Base-by-base conservation (phyloP, 2,113 vertebrate genomes). In the Hippocampus zosterae region DNA sequence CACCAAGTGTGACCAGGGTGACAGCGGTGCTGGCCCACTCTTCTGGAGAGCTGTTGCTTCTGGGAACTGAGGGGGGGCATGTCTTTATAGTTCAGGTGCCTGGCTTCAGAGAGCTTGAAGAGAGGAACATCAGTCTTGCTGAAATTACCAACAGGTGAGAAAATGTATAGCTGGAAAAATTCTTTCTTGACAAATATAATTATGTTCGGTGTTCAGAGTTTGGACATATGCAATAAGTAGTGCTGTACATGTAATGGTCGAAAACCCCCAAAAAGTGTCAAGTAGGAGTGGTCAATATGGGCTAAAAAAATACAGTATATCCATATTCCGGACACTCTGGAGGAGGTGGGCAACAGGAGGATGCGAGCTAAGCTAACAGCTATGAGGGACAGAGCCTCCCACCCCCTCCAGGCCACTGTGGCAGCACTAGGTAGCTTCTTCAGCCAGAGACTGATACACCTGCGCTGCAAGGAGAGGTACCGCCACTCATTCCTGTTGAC, bases 21-120 rank as follows among this genome's bases (percentile, higher is more conserved):
- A 98, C 96, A 0, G 93, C 95, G 7, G 92, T 97, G 71, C 90
- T 99, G 66, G 89, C 96, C 1, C 96, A 98, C 68, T 98, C 97
- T 27, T 97, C 94, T 0, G 87, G 89, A 1, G 93, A 96, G 57
- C 89, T 94, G 65, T 91, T 99, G 66, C 94, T 96, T 78, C 86
- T 99, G 25, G 97, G 97, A 60, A 98, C 97, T 0, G 97, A 99
- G 85, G 96, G 95, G 0, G 96, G 97, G 62, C 96, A 79, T 2
- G 92, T 98, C 70, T 99, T 98, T 16, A 89, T 92, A 2, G 94
- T 95, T 29, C 94, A 95, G 78, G 92, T 96, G 10, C 96, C 95
- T 0, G 92, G 91, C 0, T 94, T 99, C 84, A 76, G 84, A 44
- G 84, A 89, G 15, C 85, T 97, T 62, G 95, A 98, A 68, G 94